Evolutionary conservation across 2,113 vertebrate species (phyloP).

Genomic region (Zingel zingel): DNA sequence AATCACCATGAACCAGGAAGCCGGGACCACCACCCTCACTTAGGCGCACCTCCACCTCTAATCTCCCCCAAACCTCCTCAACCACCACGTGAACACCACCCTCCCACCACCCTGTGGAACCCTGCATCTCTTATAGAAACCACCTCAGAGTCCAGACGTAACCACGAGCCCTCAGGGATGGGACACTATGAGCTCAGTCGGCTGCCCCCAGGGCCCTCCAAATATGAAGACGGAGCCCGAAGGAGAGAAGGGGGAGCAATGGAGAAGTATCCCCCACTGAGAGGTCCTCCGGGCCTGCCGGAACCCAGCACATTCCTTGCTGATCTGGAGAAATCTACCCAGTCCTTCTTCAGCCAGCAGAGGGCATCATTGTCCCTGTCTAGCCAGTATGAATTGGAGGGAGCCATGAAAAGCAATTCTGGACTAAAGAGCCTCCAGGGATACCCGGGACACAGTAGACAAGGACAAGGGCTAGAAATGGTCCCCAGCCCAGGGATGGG

Average conservation of each 20-base stretch:
- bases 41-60: slow-evolving; percentile 94
- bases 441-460: slow-evolving; percentile 67
- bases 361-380: slow-evolving; percentile 86
- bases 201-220: slow-evolving; percentile 82
- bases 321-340: slow-evolving; percentile 94
- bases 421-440: slow-evolving; percentile 79
- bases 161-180: slow-evolving; percentile 85
- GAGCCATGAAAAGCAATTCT: slow-evolving; percentile 63
- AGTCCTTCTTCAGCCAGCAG: slow-evolving; percentile 92
- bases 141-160: slow-evolving; percentile 86
- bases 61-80: slow-evolving; percentile 95
- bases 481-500: slow-evolving; percentile 40
- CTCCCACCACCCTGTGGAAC: slow-evolving; percentile 94
- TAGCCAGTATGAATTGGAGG: slow-evolving; percentile 85
- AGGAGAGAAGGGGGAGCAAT: slow-evolving; percentile 86
- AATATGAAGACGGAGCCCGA: slow-evolving; percentile 87
- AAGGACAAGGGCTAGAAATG: slow-evolving; percentile 61
- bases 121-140: slow-evolving; percentile 92
- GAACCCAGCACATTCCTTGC: slow-evolving; percentile 91
- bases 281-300: slow-evolving; percentile 79
- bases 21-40: slow-evolving; percentile 89
- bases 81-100: slow-evolving; percentile 86
- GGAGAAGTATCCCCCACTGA: slow-evolving; percentile 88
- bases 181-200: slow-evolving; percentile 87
- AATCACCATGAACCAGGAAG: slow-evolving; percentile 88